phyloP scores from a whole-genome alignment of 2,113 vertebrate species.

The Cnemophilus loriae region DNA sequence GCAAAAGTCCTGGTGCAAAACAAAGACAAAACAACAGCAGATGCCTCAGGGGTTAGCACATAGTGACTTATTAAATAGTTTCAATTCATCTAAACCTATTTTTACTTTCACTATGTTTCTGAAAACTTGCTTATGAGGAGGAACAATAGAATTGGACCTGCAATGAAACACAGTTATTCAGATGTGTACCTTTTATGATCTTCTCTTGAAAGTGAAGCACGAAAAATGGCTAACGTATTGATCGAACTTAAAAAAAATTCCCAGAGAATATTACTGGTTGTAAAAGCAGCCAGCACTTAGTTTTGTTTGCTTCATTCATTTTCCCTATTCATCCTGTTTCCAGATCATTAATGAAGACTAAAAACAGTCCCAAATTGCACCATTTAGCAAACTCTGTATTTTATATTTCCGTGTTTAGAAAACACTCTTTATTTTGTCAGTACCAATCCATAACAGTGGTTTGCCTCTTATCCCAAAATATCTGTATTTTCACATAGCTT shows the following conservation, averaged over 20 bases:
- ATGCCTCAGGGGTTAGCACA: not conserved
- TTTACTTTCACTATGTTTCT: not conserved
- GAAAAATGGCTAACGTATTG: not conserved
- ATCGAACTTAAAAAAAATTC: not conserved
- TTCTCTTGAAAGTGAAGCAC: not conserved
- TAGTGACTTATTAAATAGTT: not conserved
- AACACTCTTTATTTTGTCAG: constrained; percentile 4
- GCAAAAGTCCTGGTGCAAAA: not conserved
- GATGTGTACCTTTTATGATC: not conserved
- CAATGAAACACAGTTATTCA: not conserved
- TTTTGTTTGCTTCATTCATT: not conserved
- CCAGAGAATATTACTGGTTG: not conserved
- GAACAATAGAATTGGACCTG: not conserved
- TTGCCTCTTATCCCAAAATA: not conserved
- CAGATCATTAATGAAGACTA: constrained; percentile 38
- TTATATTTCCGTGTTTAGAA: constrained; percentile 6
- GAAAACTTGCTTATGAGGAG: not conserved
- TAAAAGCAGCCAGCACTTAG: not conserved
- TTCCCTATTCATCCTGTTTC: constrained; percentile 14
- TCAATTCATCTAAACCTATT: not conserved
- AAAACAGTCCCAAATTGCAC: not conserved
- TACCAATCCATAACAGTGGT: not conserved
- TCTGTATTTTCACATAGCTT: not conserved
- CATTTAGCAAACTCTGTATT: not conserved
- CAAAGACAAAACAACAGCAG: not conserved